phyloP scores from a whole-genome alignment of 2,113 vertebrate species.

The Lophotis ruficrista region DNA sequence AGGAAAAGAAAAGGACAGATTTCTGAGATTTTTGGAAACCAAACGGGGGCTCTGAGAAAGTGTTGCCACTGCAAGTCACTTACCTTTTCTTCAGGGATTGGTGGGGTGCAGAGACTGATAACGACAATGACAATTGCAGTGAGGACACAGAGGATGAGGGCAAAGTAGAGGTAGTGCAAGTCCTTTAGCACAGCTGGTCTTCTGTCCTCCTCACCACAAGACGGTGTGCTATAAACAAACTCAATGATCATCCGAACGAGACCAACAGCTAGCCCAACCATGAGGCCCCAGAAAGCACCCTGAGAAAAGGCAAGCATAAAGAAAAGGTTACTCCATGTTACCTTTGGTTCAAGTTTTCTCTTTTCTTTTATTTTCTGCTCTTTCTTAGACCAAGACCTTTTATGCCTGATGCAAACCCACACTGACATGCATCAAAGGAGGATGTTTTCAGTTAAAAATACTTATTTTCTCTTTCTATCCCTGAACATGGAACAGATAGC shows the following conservation, averaged over 20 bases:
- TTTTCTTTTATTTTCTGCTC: no score
- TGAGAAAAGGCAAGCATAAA: conserved; percentile 48
- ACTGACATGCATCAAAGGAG: not conserved
- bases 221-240: conserved; percentile 79
- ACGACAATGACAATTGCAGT: conserved; percentile 72
- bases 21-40: not conserved
- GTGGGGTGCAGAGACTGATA: conserved; percentile 84
- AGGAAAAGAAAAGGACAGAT: not conserved
- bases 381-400: not conserved
- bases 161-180: conserved; percentile 95
- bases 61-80: conserved; percentile 28
- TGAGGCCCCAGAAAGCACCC: conserved; percentile 97
- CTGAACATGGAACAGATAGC: not conserved
- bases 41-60: not conserved
- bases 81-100: conserved; percentile 85
- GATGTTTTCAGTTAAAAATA: not conserved
- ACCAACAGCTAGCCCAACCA: conserved; percentile 84
- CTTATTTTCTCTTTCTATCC: not conserved
- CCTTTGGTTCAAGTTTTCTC: not conserved
- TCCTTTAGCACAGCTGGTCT: conserved; percentile 85
- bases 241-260: conserved; percentile 86
- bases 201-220: conserved; percentile 86
- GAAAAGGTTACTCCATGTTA: not conserved
- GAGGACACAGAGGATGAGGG: conserved; percentile 85
- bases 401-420: not conserved